These are phyloP conservation scores for Oncopodura yosiiana DNA, from an alignment of 1,140 invertebrate genomes.

Conservation along the genomic window DNA sequence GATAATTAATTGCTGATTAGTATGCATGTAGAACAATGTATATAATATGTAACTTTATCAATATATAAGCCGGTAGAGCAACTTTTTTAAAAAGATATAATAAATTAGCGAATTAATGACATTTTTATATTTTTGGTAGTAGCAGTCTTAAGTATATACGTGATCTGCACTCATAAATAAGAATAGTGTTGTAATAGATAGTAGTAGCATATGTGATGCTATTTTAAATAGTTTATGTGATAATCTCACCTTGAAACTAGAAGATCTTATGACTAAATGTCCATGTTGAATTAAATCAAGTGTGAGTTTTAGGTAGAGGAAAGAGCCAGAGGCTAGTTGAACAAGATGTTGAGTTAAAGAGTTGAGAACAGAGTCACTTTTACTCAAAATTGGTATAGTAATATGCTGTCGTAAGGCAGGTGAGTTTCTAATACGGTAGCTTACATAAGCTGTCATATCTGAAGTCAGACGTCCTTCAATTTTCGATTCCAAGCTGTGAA, in stretches of 20 bases:
- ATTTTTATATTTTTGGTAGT: too few relatives aligned
- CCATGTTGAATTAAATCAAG: conserved; percentile 89
- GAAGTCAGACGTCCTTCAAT: conserved; percentile 60
- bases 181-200: background rate
- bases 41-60: too few relatives aligned
- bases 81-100: too few relatives aligned
- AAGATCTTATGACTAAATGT: conserved; percentile 83
- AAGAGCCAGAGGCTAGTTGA: conserved; percentile 71
- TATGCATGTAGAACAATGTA: too few relatives aligned
- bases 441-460: conserved; percentile 79
- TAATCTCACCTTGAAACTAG: conserved; percentile 70
- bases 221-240: background rate
- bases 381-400: conserved; percentile 36
- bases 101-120: too few relatives aligned
- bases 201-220: background rate
- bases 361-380: conserved; percentile 43
- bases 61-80: too few relatives aligned
- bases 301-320: conserved; percentile 81
- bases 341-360: conserved; percentile 81
- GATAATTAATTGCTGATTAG: too few relatives aligned
- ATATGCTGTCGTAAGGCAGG: conserved; percentile 44
- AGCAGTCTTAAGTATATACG: too few relatives aligned
- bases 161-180: too few relatives aligned
- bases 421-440: conserved; percentile 73
- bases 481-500: conserved; percentile 27